A percentile compares a stretch with the other conserved stretches of the same genome.
These are phyloP conservation scores for Pseudomugil gertrudae DNA, from an alignment of 2,797 vertebrate species.

Conservation along the genomic window DNA sequence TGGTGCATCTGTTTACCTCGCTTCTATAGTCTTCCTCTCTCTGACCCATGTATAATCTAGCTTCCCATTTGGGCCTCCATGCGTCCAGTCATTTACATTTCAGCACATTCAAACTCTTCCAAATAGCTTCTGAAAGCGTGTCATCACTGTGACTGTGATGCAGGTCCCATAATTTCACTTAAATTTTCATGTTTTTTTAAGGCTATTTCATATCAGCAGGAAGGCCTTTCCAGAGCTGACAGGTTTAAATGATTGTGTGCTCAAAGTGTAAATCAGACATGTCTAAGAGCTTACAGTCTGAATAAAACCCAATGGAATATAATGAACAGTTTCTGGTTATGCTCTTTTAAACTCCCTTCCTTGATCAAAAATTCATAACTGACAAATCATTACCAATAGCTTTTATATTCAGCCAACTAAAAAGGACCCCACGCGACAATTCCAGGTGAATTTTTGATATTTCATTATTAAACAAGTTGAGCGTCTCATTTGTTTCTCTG, in stretches of 20 bases:
- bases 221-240: slow-evolving; percentile 43
- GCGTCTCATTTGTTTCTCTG: slow-evolving; percentile 48
- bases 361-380: slow-evolving; percentile 53
- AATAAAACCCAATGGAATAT: slow-evolving; percentile 51
- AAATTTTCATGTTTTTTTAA: slow-evolving; percentile 55
- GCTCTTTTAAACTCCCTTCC: slow-evolving; percentile 42
- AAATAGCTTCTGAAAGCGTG: slow-evolving; percentile 78
- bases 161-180: slow-evolving; percentile 67
- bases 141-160: slow-evolving; percentile 70
- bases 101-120: slow-evolving; percentile 63
- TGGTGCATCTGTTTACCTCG: slow-evolving; percentile 64
- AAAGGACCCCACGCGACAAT: slow-evolving; percentile 51
- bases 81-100: slow-evolving; percentile 77
- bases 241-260: slow-evolving; percentile 49
- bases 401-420: slow-evolving; percentile 49
- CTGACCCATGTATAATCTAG: slow-evolving; percentile 81
- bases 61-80: slow-evolving; percentile 79
- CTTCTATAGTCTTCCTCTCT: slow-evolving; percentile 77
- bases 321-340: slow-evolving; percentile 34
- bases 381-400: slow-evolving; percentile 60
- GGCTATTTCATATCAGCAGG: slow-evolving; percentile 32
- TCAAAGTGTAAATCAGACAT: slow-evolving; percentile 59
- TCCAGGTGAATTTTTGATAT: slow-evolving; percentile 55
- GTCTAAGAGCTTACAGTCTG: slow-evolving; percentile 31
- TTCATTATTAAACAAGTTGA: slow-evolving; percentile 52